Conservation (phyloP, 2,888 invertebrate genomes). For the Agrotis exclamationis region DNA sequence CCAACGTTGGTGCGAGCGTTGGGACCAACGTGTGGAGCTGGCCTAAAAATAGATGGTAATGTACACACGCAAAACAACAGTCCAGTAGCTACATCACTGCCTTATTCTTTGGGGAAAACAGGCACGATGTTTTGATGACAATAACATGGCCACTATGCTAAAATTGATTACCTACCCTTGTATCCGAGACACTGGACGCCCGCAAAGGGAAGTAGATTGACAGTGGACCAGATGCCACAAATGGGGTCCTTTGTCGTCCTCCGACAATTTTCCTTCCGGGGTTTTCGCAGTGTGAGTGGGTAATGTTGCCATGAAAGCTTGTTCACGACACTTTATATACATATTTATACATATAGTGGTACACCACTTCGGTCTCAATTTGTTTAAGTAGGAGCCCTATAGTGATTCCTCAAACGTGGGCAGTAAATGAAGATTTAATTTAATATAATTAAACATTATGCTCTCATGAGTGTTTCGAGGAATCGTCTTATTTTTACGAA, state of each 20-base stretch:
- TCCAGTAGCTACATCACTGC: neutral
- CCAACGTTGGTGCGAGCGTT: no score
- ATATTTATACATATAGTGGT: no score
- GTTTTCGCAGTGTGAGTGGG: conserved; percentile 1
- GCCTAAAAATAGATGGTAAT: no score
- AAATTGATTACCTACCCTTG: conserved; percentile 3
- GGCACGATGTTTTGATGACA: neutral
- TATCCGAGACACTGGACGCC: conserved; percentile 1
- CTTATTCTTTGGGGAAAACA: neutral
- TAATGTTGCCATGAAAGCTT: conserved; percentile 1
- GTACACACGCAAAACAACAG: no score
- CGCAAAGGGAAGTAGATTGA: conserved; percentile 22
- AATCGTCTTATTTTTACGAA: neutral
- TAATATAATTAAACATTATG: no score
- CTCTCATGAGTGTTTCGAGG: no score
- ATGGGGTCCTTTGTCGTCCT: conserved; percentile 14
- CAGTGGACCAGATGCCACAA: conserved; percentile 33
- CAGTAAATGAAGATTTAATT: neutral
- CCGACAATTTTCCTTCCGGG: conserved; percentile 19
- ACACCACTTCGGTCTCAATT: neutral
- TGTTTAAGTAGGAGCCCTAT: neutral
- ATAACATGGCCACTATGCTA: neutral
- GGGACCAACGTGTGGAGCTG: no score
- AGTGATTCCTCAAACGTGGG: neutral
- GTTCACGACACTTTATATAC: conserved; percentile 17